These are phyloP conservation scores for Fopius arisanus DNA, from an alignment of 1,140 invertebrate genomes.

Conservation along the genomic window DNA sequence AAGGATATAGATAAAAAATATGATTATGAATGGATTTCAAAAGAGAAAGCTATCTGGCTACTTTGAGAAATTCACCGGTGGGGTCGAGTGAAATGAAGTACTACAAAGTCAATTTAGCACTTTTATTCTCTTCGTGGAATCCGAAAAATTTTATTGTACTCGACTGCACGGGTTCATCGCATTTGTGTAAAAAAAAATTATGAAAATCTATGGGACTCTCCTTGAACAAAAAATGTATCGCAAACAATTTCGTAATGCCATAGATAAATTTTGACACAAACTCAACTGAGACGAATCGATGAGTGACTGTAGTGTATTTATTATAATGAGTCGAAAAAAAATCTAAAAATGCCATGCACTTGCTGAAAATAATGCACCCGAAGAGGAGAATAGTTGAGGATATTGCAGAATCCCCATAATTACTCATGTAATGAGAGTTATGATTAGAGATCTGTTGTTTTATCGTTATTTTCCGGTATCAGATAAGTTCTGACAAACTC, in stretches of 20 bases:
- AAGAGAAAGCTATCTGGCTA: too few species aligned
- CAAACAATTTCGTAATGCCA: too few species aligned
- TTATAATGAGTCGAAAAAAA: neutral
- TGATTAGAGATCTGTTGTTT: conserved; percentile 5
- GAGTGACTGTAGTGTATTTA: neutral
- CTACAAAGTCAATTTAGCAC: neutral
- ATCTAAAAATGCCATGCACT: neutral
- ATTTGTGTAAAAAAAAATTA: too few species aligned
- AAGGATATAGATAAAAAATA: conserved; percentile 23
- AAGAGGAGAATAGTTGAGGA: neutral
- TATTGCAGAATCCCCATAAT: conserved; percentile 21
- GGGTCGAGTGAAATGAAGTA: neutral
- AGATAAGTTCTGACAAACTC: neutral
- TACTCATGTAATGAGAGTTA: conserved; percentile 26
- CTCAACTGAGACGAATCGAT: too few species aligned
- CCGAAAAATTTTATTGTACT: neutral
- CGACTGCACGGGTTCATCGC: neutral
- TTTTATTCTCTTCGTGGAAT: neutral
- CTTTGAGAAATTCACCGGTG: neutral
- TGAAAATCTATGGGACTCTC: too few species aligned
- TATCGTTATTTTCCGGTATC: conserved; percentile 14
- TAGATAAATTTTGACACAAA: neutral
- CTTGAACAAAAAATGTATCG: too few species aligned
- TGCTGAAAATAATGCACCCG: neutral
- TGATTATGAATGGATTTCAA: neutral